Percentiles rank a stretch among this genome's conserved stretches.
phyloP scores from a whole-genome alignment of 2,888 invertebrate genomes.

The Laothoe populi region DNA sequence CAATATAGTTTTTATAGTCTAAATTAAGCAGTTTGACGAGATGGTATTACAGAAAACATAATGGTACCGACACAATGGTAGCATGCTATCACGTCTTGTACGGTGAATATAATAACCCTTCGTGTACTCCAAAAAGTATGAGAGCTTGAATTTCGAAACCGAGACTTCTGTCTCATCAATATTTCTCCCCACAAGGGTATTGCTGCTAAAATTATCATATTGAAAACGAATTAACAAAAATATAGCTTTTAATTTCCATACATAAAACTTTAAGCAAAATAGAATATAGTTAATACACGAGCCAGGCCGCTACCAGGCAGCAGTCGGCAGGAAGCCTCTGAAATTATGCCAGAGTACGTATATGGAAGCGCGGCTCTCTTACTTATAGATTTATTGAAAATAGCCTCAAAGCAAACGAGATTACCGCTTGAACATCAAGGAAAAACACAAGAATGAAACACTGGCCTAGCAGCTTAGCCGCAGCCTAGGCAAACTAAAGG shows the following conservation, averaged over 20 bases:
- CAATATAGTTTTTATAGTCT: too few relatives aligned
- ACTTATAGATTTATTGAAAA: slow-evolving; percentile 23
- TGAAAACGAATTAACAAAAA: too few relatives aligned
- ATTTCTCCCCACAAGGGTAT: too few relatives aligned
- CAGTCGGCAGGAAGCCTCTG: slow-evolving; percentile 14
- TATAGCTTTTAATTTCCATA: neutral
- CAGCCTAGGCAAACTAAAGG: slow-evolving; percentile 11
- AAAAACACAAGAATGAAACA: slow-evolving; percentile 17
- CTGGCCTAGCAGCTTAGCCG: slow-evolving; percentile 10
- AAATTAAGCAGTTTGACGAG: too few relatives aligned
- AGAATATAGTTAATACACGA: neutral
- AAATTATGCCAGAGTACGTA: neutral
- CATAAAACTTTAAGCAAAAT: neutral
- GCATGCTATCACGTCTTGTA: too few relatives aligned
- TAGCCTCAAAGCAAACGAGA: slow-evolving; percentile 25
- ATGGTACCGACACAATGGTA: too few relatives aligned
- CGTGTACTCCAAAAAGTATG: too few relatives aligned
- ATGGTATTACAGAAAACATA: too few relatives aligned
- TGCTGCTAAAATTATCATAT: too few relatives aligned
- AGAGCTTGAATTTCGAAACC: too few relatives aligned
- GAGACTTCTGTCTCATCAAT: too few relatives aligned
- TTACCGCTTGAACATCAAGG: slow-evolving; percentile 20
- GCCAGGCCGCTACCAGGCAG: neutral
- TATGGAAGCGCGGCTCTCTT: neutral
- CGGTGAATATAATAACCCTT: too few relatives aligned